Conservation (phyloP, 2,797 vertebrate genomes). For the Austrolebias charrua region DNA sequence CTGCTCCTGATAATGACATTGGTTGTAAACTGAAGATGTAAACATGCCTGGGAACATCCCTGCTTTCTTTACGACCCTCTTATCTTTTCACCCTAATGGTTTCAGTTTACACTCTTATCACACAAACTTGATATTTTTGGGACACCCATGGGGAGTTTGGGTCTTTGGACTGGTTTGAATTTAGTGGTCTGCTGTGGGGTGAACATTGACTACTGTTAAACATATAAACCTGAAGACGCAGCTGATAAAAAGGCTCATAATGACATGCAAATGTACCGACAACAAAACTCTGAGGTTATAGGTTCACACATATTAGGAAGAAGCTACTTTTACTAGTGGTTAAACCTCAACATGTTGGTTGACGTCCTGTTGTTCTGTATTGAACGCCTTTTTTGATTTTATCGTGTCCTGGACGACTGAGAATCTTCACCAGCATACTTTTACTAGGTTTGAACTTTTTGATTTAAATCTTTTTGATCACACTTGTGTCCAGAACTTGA, state of each 20-base stretch:
- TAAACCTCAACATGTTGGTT: too few relatives aligned
- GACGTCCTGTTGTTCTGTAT: too few relatives aligned
- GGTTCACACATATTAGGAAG: not conserved
- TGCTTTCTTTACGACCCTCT: not conserved
- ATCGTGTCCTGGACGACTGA: too few relatives aligned
- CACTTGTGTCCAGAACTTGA: not conserved
- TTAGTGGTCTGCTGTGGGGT: conserved; percentile 31
- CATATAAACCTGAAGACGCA: not conserved
- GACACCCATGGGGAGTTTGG: conserved; percentile 10
- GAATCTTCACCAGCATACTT: too few relatives aligned
- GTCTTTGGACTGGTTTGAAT: conserved; percentile 28
- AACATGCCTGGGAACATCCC: not conserved
- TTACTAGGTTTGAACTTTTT: not conserved
- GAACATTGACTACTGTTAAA: conserved; percentile 14
- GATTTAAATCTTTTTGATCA: not conserved
- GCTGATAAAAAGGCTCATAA: not conserved
- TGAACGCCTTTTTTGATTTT: too few relatives aligned
- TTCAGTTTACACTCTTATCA: not conserved
- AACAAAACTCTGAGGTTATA: not conserved
- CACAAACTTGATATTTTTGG: conserved; percentile 11
- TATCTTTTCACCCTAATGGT: conserved; percentile 3
- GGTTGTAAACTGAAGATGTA: not conserved
- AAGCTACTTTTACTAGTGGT: too few relatives aligned
- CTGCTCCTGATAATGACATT: not conserved
- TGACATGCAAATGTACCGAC: not conserved